Base-by-base conservation (phyloP, 2,888 invertebrate genomes). In the Synanthedon vespiformis region DNA sequence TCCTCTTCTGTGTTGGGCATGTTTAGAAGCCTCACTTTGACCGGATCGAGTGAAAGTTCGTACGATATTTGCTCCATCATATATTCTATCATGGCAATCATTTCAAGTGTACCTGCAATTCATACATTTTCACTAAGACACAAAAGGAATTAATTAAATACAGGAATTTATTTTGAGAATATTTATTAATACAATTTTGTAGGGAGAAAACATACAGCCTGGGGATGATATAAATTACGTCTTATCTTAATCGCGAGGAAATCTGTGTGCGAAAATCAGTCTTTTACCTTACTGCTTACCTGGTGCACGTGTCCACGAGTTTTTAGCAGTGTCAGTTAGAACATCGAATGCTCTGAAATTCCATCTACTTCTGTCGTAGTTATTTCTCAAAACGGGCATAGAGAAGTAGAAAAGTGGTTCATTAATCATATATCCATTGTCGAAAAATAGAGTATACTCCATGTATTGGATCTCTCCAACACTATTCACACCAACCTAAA, bases 11-110 rank as follows among this genome's bases (percentile, higher is more conserved):
- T 50, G 10, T 4, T 49, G 4, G 48, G 22, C 4, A 89, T 80
- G 60, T 90, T 90, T 4, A 60, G 60, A 51, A 81, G 57, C 54
- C 80, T 72, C 1, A 90, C 84, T 55, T 86, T 73, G 16, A 84
- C 6, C 0, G 89, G 81, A 71, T 90, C 89, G 59, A 80, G 83
- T 8, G 77, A 72, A 11, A 81, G 53, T 16, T 57, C 70, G 40
- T 66, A 67, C 0, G 89, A 83, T 55, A 90, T 88, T 57, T 89
- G 89, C 49, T 90, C 90, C 89, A 90, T 89, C 10, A 90, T 77
- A 56, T 74, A 72, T 64, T 90, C 90, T n/a, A 84, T 77, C 64
- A 88, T 76, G 6, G 81, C 85, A 5, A 90, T 67, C 16, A 74
- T 88, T 71, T 92, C 91, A 1, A 89, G 72, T 0, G 89, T 78